Percentiles rank a stretch among this genome's conserved stretches.
Conservation (phyloP, 2,113 vertebrate species). For the Sapayoa aenigma region DNA sequence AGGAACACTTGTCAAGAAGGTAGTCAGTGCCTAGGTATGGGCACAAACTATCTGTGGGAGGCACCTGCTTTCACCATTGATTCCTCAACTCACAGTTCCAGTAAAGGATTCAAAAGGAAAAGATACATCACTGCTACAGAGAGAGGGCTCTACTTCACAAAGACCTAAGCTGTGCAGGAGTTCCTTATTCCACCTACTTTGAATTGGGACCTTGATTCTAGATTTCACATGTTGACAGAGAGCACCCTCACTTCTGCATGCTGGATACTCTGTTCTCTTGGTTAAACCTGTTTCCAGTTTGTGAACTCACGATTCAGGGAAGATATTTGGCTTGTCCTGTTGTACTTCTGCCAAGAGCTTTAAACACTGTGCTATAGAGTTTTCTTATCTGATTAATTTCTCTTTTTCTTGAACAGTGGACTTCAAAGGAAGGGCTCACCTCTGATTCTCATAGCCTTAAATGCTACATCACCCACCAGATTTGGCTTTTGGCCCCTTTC, state of each 20-base stretch:
- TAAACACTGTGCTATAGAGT: background rate
- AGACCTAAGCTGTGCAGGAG: background rate
- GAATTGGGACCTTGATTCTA: background rate
- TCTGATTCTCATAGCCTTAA: background rate
- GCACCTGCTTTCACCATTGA: accelerated
- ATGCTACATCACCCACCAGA: background rate
- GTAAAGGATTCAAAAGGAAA: background rate
- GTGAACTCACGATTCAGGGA: background rate
- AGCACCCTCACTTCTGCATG: background rate
- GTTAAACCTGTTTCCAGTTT: background rate
- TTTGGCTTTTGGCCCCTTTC: background rate
- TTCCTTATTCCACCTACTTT: background rate
- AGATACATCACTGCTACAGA: background rate
- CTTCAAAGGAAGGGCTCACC: background rate
- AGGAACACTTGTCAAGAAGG: background rate
- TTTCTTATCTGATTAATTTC: background rate
- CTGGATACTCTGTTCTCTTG: background rate
- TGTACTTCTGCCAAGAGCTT: background rate
- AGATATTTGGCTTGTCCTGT: background rate
- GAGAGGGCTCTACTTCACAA: background rate
- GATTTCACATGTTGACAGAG: background rate
- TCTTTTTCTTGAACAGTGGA: background rate
- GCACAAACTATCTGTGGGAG: background rate
- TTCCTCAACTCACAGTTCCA: background rate
- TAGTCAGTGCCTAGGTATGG: background rate